Evolutionary conservation across 2,888 invertebrate species (phyloP), one percentile per base, ranked within the genome.

Genomic region (Lithodes maja): DNA sequence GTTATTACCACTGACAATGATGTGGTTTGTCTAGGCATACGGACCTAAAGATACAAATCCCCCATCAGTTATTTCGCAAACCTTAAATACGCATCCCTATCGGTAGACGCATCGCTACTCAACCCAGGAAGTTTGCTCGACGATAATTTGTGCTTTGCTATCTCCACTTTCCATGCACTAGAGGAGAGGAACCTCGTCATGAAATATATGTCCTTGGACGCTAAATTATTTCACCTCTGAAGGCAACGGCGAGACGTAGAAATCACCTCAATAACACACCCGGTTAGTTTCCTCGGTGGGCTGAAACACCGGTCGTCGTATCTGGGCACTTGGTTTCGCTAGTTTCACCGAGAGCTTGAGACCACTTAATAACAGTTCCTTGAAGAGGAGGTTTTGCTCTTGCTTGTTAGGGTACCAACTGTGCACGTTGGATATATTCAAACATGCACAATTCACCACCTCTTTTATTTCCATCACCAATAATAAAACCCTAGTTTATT

Each of bases 81-180:
- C 33, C 61, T 12, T 61, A 61, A 7, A 61, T 61, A 61, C 61
- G 61, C 61, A 61, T 61, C 61, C 61, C 61, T 61, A 61, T 61
- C 12, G 61, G 61, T 61, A 7, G 61, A 61, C n/a, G 71, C 71
- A 71, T 71, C n/a, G 3, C 71, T 71, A n/a, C 15, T 5, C 71
- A n/a, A 71, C 15, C 71, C 12, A 71, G 3, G 17, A 71, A n/a
- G 71, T 12, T 33, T 71, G 17, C 71, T 71, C 5, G 71, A 71
- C 2, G 71, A 71, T 71, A 71, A 71, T 71, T 71, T 71, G 71
- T 71, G 71, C 71, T 71, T 71, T n/a, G 3, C 17, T 33, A 61
- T 71, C 5, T n/a, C n/a, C 2, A 71, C 71, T 17, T 71, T 12
- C 71, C 71, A 71, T 71, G 71, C 71, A n/a, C 15, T 5, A 3